Percentiles rank a stretch among this genome's conserved stretches.
phyloP scores from a whole-genome alignment of 2,888 invertebrate genomes.

The Athalia rosae region DNA sequence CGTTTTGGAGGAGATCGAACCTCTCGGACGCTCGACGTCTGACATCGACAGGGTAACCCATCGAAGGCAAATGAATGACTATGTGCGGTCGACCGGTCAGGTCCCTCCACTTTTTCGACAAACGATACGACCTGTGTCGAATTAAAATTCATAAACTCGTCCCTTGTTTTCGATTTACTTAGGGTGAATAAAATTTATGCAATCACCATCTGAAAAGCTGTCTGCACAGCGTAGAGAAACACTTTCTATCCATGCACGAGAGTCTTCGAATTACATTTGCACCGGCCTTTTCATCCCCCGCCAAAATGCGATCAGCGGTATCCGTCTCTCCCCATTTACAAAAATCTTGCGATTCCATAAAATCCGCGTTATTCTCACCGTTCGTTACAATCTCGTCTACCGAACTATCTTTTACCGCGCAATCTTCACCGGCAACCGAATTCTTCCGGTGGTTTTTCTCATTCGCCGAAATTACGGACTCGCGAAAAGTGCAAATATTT shows the following conservation, averaged over 20 bases:
- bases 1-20: constrained; percentile 53
- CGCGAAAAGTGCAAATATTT: constrained; percentile 17
- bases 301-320: constrained; percentile 50
- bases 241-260: constrained; percentile 48
- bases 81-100: constrained; percentile 50
- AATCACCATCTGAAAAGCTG: constrained; percentile 54
- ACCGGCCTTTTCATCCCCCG: constrained; percentile 45
- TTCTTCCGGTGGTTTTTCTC: constrained; percentile 20
- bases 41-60: constrained; percentile 52
- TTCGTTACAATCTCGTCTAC: too few relatives aligned
- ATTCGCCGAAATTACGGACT: constrained; percentile 34
- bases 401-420: background rate
- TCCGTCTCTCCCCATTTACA: constrained; percentile 55
- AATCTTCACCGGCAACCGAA: constrained; percentile 23
- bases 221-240: constrained; percentile 53
- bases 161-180: background rate
- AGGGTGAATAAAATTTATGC: background rate
- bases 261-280: constrained; percentile 53
- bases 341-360: constrained; percentile 52
- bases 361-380: constrained; percentile 45
- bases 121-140: constrained; percentile 52
- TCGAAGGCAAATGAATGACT: constrained; percentile 55
- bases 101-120: constrained; percentile 53
- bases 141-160: background rate
- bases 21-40: constrained; percentile 46